Conservation (phyloP, 2,113 vertebrate genomes). For the Salvelinus sp. region DNA sequence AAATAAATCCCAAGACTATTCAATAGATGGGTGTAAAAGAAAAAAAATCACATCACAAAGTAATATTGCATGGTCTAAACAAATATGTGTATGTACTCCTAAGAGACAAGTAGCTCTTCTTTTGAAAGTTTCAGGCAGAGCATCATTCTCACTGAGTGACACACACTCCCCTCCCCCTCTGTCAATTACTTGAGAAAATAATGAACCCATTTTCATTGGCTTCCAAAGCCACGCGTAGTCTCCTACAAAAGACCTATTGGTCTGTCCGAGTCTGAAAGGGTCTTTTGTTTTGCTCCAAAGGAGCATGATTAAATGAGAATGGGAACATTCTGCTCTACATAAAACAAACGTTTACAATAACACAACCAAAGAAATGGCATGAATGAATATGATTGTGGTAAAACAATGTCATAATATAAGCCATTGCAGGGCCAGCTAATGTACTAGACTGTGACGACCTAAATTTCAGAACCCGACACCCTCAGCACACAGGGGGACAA, state of each 20-base stretch:
- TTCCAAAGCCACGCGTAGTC: not conserved
- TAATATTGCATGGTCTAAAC: too few species aligned
- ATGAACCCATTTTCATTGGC: not conserved
- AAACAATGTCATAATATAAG: too few species aligned
- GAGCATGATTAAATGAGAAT: not conserved
- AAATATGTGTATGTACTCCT: too few species aligned
- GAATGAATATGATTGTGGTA: too few species aligned
- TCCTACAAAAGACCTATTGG: not conserved
- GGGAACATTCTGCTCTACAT: not conserved
- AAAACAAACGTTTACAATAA: too few species aligned
- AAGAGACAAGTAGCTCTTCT: too few species aligned
- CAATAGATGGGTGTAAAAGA: not conserved
- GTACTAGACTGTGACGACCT: too few species aligned
- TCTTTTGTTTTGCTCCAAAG: constrained; percentile 4
- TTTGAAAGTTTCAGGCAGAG: too few species aligned
- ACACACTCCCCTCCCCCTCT: not conserved
- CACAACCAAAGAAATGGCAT: too few species aligned
- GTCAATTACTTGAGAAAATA: not conserved
- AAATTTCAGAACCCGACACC: too few species aligned
- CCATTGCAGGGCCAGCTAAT: too few species aligned
- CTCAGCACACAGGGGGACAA: too few species aligned
- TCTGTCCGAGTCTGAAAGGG: not conserved
- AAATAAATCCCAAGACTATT: not conserved
- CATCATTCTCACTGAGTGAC: not conserved
- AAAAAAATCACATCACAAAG: not conserved